Conservation (phyloP, 2,888 invertebrate genomes). For the Coelogynopora nodosa region DNA sequence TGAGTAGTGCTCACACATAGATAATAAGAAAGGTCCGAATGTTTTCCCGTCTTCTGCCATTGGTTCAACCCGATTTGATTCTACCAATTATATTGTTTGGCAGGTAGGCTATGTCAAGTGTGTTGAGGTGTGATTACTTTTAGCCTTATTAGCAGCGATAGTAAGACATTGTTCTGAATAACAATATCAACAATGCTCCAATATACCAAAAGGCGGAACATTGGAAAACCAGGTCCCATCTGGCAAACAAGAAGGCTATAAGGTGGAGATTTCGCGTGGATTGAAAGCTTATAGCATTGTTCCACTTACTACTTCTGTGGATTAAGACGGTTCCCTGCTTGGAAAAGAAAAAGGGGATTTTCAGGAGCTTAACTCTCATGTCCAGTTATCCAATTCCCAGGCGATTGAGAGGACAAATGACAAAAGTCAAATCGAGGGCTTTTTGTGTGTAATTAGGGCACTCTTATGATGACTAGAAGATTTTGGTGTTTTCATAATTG, state of each 20-base stretch:
- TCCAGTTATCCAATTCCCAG: neutral
- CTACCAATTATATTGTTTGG: neutral
- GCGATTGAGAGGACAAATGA: neutral
- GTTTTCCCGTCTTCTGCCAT: neutral
- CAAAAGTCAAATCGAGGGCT: constrained; percentile 1
- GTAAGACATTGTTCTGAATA: neutral
- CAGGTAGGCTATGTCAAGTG: neutral
- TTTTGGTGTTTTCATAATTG: neutral
- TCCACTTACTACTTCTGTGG: neutral
- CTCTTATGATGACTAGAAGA: neutral
- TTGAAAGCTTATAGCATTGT: neutral
- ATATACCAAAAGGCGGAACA: too few relatives aligned
- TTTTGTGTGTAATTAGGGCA: neutral
- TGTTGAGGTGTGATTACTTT: neutral
- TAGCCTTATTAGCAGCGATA: neutral
- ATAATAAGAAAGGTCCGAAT: neutral
- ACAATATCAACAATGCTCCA: too few relatives aligned
- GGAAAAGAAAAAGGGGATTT: neutral
- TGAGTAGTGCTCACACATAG: neutral
- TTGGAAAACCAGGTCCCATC: neutral
- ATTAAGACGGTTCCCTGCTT: neutral
- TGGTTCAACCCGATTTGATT: neutral
- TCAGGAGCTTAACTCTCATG: neutral
- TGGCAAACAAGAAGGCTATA: neutral
- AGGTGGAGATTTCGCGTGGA: neutral